Percentiles rank a stretch among this genome's conserved stretches.
Evolutionary conservation across 1,140 invertebrate species (phyloP).

Genomic region (Cardiocondyla obscurior): DNA sequence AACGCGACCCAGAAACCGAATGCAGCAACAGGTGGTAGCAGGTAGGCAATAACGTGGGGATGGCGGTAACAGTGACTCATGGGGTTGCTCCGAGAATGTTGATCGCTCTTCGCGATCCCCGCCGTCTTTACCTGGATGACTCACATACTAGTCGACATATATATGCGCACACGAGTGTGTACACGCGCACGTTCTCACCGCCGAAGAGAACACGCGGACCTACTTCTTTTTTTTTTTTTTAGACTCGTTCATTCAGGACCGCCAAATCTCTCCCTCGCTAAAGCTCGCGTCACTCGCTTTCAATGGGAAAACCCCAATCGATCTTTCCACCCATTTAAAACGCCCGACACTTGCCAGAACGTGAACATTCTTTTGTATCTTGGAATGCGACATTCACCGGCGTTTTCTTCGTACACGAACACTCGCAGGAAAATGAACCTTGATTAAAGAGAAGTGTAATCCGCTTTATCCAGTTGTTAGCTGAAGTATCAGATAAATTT

Average conservation of each 20-base stretch:
- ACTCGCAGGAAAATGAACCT: neutral
- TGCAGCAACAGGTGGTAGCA: constrained; percentile 78
- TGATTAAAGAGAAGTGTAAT: neutral
- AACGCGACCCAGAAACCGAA: constrained; percentile 67
- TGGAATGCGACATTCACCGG: neutral
- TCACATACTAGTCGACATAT: constrained; percentile 57
- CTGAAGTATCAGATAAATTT: neutral
- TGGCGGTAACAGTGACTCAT: constrained; percentile 77
- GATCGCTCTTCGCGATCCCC: constrained; percentile 58
- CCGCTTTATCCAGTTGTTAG: neutral
- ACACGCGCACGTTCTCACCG: constrained; percentile 39
- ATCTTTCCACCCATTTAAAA: neutral
- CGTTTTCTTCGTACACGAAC: neutral
- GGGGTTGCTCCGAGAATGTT: constrained; percentile 76
- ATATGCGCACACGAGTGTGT: neutral
- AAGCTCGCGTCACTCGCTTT: neutral
- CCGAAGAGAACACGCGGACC: constrained; percentile 55
- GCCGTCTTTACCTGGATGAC: constrained; percentile 68
- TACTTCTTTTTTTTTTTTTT: constrained; percentile 20
- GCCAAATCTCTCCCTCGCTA: neutral
- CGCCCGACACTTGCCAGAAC: neutral
- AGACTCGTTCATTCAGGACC: constrained; percentile 20
- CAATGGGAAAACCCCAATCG: constrained; percentile 3
- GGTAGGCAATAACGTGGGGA: constrained; percentile 69
- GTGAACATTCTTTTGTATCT: constrained; percentile 6